Base-by-base conservation (phyloP, 2,888 invertebrate genomes). In the Drosophila neonasuta region DNA sequence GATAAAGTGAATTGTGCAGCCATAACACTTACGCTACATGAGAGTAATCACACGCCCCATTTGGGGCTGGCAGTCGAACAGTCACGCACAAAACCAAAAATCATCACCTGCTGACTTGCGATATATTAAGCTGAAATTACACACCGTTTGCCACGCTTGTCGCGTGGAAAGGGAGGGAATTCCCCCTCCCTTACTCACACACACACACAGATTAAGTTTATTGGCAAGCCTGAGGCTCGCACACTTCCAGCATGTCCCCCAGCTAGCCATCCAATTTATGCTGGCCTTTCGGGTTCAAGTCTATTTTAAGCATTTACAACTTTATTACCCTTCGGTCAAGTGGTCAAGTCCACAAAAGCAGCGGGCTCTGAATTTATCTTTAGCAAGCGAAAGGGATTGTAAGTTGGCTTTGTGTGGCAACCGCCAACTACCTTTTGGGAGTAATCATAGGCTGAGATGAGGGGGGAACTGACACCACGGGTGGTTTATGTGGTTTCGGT, bases 261-360 rank as follows among this genome's bases (percentile, higher is more conserved):
- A 20, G 36, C 36, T n/a, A n/a, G 36, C 6, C 36, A 10, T 17
- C 36, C 36, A 41, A 71, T 60, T 73, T 57, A 50, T 39, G 50
- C 61, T n/a, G 29, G 39, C 10, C 51, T 30, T 63, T 66, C 61
- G 48, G 42, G 52, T 59, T 67, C 20, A 51, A 52, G 71, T 77
- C 80, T 80, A 85, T 79, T 82, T 85, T 68, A 62, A 54, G 80
- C 80, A 77, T 68, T 82, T 77, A 79, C 77, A 79, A 70, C 62
- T 82, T 80, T 68, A 82, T 85, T 77, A 65, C 45, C 56, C 42
- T 58, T 45, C 68, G 80, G 80, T 77, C 83, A 80, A 82, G 73
- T 51, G 72, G 61, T 29, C 48, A 58, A 54, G 29, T 41, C 30
- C 34, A 54, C 24, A 56, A 11, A n/a, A 13, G 29, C n/a, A 13